These are phyloP conservation scores for Pelochelys cantorii DNA, from an alignment of 2,797 vertebrate genomes.

Conservation along the genomic window DNA sequence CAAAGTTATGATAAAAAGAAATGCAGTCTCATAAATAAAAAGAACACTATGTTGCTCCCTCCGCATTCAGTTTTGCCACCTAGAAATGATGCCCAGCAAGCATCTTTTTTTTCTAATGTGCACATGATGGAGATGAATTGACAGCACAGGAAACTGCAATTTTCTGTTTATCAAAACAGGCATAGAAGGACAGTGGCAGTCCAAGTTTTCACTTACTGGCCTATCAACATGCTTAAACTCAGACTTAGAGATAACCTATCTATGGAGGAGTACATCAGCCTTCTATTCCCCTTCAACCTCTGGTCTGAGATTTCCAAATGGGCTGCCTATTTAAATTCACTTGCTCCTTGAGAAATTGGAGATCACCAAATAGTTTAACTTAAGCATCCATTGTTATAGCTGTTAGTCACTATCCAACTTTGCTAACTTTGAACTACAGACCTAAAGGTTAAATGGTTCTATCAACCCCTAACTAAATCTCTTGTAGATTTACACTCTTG, in stretches of 20 bases:
- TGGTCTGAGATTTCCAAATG: neutral
- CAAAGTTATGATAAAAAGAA: neutral
- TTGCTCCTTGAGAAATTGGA: neutral
- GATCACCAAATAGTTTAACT: rapidly evolving
- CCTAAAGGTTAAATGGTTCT: neutral
- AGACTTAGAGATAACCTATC: neutral
- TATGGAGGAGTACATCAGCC: neutral
- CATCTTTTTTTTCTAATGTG: neutral
- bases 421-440: neutral
- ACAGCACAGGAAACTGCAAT: neutral
- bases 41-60: neutral
- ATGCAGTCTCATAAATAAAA: neutral
- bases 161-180: neutral
- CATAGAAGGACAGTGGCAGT: neutral
- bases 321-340: neutral
- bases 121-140: neutral
- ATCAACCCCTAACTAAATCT: neutral
- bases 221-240: rapidly evolving
- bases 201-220: neutral
- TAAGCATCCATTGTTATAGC: neutral
- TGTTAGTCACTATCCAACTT: neutral
- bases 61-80: neutral
- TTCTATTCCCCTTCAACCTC: neutral
- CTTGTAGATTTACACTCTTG: neutral
- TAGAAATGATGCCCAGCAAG: neutral